These are phyloP conservation scores for Elaphurus davidianus DNA, from an alignment of 2,113 vertebrate genomes.

Conservation along the genomic window DNA sequence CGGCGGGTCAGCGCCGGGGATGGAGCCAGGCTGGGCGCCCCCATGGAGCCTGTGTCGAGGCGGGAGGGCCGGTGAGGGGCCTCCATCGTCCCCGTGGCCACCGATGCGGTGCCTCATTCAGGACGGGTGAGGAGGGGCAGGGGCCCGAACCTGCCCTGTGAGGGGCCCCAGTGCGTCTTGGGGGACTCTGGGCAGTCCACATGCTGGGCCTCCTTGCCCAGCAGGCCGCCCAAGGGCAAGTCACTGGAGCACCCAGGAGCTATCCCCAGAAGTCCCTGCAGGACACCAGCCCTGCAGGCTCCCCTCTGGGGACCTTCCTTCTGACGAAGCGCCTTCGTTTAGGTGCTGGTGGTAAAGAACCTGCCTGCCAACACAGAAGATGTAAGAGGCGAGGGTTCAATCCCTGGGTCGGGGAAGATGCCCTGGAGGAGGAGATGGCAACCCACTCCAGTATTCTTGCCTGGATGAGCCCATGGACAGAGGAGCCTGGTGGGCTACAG, in stretches of 20 bases:
- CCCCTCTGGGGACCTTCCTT: neutral
- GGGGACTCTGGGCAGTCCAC: neutral
- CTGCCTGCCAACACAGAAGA: neutral
- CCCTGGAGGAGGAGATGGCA: neutral
- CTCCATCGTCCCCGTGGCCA: neutral
- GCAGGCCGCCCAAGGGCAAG: neutral
- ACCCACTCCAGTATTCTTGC: neutral
- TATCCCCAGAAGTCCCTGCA: neutral
- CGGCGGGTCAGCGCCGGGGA: rapidly evolving
- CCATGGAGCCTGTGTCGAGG: neutral
- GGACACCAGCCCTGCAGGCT: neutral
- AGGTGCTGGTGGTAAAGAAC: neutral
- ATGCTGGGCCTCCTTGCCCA: rapidly evolving
- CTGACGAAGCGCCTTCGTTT: neutral
- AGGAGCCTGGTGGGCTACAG: neutral
- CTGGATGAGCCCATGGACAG: neutral
- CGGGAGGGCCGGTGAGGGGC: rapidly evolving
- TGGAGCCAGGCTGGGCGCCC: too few species aligned
- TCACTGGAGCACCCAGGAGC: rapidly evolving
- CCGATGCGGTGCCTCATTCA: neutral
- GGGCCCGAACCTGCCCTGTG: rapidly evolving
- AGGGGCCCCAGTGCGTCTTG: rapidly evolving
- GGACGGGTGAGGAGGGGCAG: rapidly evolving
- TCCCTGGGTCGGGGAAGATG: neutral
- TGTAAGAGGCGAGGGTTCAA: neutral